phyloP scores from a whole-genome alignment of 2,888 invertebrate genomes.

The Xestoiulus laeticollis region DNA sequence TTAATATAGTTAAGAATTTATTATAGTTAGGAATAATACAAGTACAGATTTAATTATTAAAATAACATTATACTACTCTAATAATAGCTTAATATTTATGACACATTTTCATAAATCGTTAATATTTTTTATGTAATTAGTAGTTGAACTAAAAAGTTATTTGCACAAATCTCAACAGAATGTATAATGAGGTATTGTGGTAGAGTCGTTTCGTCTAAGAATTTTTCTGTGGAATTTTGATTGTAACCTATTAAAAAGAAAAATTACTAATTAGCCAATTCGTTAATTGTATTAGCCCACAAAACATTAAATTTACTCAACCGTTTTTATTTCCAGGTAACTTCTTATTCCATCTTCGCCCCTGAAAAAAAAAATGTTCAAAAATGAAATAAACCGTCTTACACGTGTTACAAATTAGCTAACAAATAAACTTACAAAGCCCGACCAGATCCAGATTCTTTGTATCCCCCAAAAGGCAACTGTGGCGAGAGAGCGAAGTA shows the following conservation, averaged over 20 bases:
- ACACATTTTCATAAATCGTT: no score
- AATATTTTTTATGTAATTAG: no score
- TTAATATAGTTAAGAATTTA: no score
- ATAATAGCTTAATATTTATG: no score
- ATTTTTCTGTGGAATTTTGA: constrained; percentile 58
- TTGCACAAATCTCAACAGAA: no score
- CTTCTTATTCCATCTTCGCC: constrained; percentile 57
- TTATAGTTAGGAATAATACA: no score
- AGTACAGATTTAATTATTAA: no score
- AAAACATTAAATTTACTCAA: constrained; percentile 53
- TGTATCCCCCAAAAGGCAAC: constrained; percentile 61
- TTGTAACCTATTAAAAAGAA: constrained; percentile 56
- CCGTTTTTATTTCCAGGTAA: constrained; percentile 57
- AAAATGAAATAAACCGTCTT: neutral
- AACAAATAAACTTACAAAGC: constrained; percentile 54
- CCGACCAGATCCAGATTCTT: constrained; percentile 60
- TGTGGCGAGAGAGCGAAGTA: constrained; percentile 58
- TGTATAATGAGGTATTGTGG: no score
- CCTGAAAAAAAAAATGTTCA: constrained; percentile 54
- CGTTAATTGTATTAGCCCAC: neutral
- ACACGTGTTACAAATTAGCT: neutral
- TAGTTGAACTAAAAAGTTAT: no score
- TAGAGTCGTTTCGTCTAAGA: constrained; percentile 55
- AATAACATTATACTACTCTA: no score
- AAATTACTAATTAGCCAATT: neutral